These are phyloP conservation scores for Pycnomerus fuliginosus DNA, from an alignment of 2,888 invertebrate genomes.

Conservation along the genomic window DNA sequence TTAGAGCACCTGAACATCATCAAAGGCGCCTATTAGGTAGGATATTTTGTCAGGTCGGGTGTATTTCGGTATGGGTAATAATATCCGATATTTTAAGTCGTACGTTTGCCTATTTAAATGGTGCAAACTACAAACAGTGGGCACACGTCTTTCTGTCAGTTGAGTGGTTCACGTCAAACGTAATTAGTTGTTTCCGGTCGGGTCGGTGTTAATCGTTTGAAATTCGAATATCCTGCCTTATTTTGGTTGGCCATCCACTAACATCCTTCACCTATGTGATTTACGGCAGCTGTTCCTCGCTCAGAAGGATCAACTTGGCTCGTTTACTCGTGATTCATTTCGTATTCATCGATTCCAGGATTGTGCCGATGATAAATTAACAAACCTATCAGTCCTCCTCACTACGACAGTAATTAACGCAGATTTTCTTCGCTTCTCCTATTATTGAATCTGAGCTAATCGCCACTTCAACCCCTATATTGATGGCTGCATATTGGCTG, in stretches of 20 bases:
- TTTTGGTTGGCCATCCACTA: conserved; percentile 47
- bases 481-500: too few species aligned
- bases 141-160: conserved; percentile 47
- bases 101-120: conserved; percentile 18
- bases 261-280: conserved; percentile 39
- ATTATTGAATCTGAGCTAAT: conserved; percentile 4
- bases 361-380: conserved; percentile 29
- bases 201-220: conserved; percentile 51
- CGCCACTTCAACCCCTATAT: too few species aligned
- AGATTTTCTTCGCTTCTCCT: conserved; percentile 5
- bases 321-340: conserved; percentile 34
- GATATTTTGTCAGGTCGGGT: conserved; percentile 21
- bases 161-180: conserved; percentile 52
- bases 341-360: conserved; percentile 35
- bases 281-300: conserved; percentile 35
- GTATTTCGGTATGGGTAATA: conserved; percentile 17
- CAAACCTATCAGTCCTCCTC: conserved; percentile 20
- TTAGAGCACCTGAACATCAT: conserved; percentile 9
- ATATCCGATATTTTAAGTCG: conserved; percentile 13
- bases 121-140: conserved; percentile 35
- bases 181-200: conserved; percentile 52
- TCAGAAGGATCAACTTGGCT: conserved; percentile 29
- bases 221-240: conserved; percentile 51
- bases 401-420: conserved; percentile 13
- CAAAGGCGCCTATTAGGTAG: conserved; percentile 9